These are phyloP conservation scores for Diorhabda sublineata DNA, from an alignment of 1,140 invertebrate species.

Conservation along the genomic window DNA sequence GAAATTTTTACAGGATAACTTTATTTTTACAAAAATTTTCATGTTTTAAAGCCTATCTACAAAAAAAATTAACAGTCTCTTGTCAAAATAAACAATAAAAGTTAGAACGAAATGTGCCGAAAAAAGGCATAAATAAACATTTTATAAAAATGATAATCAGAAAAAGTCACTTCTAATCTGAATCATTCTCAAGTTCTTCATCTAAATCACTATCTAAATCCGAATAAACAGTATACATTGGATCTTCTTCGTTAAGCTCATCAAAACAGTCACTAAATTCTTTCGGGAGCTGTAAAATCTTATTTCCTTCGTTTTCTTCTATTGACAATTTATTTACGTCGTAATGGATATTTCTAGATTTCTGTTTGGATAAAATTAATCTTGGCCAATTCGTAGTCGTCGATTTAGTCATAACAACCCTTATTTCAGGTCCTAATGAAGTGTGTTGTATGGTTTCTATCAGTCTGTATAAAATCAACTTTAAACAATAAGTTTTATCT, in stretches of 20 bases:
- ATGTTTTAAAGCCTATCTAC: too few species aligned
- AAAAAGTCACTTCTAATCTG: neutral
- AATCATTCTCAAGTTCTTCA: neutral
- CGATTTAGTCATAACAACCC: constrained; percentile 31
- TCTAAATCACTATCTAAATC: constrained; percentile 35
- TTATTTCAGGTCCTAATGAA: constrained; percentile 26
- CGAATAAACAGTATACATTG: constrained; percentile 26
- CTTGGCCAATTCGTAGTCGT: constrained; percentile 30
- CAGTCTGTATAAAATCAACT: constrained; percentile 30
- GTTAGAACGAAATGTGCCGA: too few species aligned
- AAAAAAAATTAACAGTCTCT: too few species aligned
- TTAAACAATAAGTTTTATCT: constrained; percentile 33
- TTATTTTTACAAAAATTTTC: too few species aligned
- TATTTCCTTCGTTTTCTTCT: constrained; percentile 26
- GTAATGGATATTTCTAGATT: constrained; percentile 33
- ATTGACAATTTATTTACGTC: constrained; percentile 23
- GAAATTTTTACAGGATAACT: too few species aligned
- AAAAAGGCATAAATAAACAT: too few species aligned
- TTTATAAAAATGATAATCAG: too few species aligned
- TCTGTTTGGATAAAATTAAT: constrained; percentile 23
- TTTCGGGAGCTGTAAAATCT: constrained; percentile 24
- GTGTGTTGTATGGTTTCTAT: constrained; percentile 28
- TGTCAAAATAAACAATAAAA: too few species aligned
- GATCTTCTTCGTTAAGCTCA: constrained; percentile 20
- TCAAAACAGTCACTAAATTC: constrained; percentile 26